phyloP scores from a whole-genome alignment of 1,140 invertebrate species.

The Micrasema longulum region DNA sequence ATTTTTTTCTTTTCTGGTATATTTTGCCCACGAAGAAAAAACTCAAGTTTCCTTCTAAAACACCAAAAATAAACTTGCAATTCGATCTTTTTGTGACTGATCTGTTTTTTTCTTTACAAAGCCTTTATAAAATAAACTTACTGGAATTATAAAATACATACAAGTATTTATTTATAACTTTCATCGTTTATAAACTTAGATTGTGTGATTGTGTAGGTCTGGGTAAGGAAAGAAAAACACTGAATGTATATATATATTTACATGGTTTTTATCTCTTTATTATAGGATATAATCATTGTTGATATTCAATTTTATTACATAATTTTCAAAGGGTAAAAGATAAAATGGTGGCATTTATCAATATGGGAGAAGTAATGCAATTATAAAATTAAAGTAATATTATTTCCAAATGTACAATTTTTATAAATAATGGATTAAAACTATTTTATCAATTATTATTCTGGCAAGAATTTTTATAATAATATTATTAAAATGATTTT shows the following conservation, averaged over 20 bases:
- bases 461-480: constrained; percentile 54
- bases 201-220: background rate
- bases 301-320: constrained; percentile 55
- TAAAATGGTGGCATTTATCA: constrained; percentile 50
- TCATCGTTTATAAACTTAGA: too few species aligned
- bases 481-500: constrained; percentile 46
- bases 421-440: constrained; percentile 51
- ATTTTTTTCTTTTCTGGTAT: too few species aligned
- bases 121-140: too few species aligned
- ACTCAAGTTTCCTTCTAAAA: too few species aligned
- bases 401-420: constrained; percentile 53
- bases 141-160: too few species aligned
- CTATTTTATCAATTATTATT: constrained; percentile 45
- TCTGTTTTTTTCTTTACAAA: too few species aligned
- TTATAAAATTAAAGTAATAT: constrained; percentile 53
- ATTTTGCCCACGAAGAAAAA: too few species aligned
- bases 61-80: too few species aligned
- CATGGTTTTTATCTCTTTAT: constrained; percentile 54
- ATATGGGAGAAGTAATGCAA: constrained; percentile 47
- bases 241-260: constrained; percentile 48
- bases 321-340: constrained; percentile 52
- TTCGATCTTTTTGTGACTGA: too few species aligned
- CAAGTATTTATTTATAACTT: too few species aligned
- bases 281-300: constrained; percentile 56
- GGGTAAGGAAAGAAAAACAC: constrained; percentile 33